Evolutionary conservation across 2,888 invertebrate genomes (phyloP).

Genomic region (Cryptophagus acutangulus): DNA sequence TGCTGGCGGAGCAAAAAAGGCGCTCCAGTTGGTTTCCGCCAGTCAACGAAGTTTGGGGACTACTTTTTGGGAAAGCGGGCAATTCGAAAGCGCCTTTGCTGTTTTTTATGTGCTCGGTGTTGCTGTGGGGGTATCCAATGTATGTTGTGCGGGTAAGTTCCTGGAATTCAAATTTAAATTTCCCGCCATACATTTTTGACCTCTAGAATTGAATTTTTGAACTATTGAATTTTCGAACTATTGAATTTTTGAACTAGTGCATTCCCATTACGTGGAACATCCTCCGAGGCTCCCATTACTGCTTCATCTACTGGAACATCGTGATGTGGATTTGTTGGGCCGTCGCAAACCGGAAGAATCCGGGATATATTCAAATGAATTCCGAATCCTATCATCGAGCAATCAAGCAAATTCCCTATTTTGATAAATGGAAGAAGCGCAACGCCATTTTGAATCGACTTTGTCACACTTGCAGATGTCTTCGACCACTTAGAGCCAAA

Average conservation of each 20-base stretch:
- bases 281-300: constrained; percentile 78
- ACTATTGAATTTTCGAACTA: constrained; percentile 3
- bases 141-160: constrained; percentile 72
- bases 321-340: constrained; percentile 93
- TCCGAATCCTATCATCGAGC: constrained; percentile 86
- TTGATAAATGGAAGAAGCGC: constrained; percentile 87
- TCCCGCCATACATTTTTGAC: not conserved
- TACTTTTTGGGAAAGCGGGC: constrained; percentile 85
- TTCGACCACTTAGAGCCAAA: constrained; percentile 82
- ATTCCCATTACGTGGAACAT: constrained; percentile 89
- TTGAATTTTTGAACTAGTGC: constrained; percentile 54
- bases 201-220: not conserved
- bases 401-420: constrained; percentile 88
- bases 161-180: constrained; percentile 6
- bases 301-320: constrained; percentile 85
- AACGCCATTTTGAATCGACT: constrained; percentile 74
- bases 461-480: constrained; percentile 83
- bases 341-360: constrained; percentile 82
- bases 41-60: constrained; percentile 80
- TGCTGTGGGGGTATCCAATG: constrained; percentile 92
- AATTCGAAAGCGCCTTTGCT: constrained; percentile 85
- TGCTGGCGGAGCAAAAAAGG: constrained; percentile 77
- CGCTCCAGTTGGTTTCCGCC: constrained; percentile 83
- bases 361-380: constrained; percentile 84
- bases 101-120: constrained; percentile 77